phyloP scores from a whole-genome alignment of 2,797 vertebrate genomes.

The Sparidentex hasta region DNA sequence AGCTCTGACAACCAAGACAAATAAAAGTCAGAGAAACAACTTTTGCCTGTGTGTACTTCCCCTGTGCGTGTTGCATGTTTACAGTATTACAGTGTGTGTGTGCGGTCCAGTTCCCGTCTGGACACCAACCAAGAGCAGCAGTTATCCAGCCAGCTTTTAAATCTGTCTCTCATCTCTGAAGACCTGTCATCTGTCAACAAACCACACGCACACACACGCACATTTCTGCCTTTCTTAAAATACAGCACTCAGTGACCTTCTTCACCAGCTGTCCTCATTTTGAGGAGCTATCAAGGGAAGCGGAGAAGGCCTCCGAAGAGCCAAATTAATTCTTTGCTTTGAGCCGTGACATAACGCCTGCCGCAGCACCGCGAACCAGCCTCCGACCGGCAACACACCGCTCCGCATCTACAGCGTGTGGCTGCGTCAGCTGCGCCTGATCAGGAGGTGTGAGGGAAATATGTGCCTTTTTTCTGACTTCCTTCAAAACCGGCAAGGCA shows the following conservation, averaged over 20 bases:
- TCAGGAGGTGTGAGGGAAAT: conserved; percentile 3
- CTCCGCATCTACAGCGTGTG: neutral
- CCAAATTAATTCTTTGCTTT: conserved; percentile 79
- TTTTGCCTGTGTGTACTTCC: neutral
- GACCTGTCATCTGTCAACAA: conserved; percentile 83
- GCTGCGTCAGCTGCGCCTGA: conserved; percentile 6
- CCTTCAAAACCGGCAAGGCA: neutral
- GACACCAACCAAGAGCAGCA: conserved; percentile 50
- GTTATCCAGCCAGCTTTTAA: conserved; percentile 52
- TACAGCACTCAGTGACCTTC: conserved; percentile 84
- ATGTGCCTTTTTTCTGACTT: neutral
- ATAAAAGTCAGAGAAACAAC: neutral
- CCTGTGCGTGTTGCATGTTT: neutral
- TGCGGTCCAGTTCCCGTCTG: conserved; percentile 66
- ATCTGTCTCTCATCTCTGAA: conserved; percentile 77
- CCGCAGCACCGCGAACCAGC: conserved; percentile 47
- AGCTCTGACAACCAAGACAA: neutral
- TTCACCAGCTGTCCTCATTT: conserved; percentile 87
- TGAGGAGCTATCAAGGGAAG: conserved; percentile 81
- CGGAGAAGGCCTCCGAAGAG: conserved; percentile 75
- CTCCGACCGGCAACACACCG: conserved; percentile 9
- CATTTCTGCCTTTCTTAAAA: conserved; percentile 83
- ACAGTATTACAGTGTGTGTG: neutral
- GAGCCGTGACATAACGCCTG: conserved; percentile 71
- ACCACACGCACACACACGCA: conserved; percentile 46